These are phyloP conservation scores for Sula dactylatra DNA, from an alignment of 2,113 vertebrate genomes.

Conservation along the genomic window DNA sequence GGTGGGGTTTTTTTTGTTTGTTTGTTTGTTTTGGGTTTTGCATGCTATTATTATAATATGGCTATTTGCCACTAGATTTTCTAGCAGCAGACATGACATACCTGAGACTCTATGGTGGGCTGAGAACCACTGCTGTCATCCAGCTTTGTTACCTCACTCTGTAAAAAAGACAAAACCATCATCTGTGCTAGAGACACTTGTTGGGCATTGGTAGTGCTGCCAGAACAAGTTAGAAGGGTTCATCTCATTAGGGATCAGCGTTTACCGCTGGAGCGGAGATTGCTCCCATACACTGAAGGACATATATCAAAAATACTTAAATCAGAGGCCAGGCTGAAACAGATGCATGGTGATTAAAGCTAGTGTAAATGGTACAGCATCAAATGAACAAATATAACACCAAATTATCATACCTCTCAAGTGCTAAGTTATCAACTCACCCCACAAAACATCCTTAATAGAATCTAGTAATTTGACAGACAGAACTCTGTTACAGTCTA, in stretches of 20 bases:
- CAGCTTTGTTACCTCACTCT: slow-evolving; percentile 15
- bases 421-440: background rate
- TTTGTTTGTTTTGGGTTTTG: background rate
- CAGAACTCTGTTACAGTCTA: background rate
- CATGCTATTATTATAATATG: background rate
- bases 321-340: background rate
- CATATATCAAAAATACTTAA: background rate
- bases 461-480: background rate
- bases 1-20: background rate
- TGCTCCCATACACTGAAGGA: background rate
- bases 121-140: slow-evolving; percentile 16
- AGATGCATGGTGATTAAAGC: background rate
- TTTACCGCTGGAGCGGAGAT: background rate
- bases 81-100: background rate
- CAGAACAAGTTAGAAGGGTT: background rate
- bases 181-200: background rate
- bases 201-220: background rate
- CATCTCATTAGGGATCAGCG: background rate
- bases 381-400: background rate
- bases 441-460: background rate
- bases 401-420: background rate
- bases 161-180: background rate
- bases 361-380: background rate
- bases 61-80: background rate
- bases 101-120: slow-evolving; percentile 59